Percentiles rank a stretch among this genome's conserved stretches.
These are phyloP conservation scores for Drosophila stalkeri DNA, from an alignment of 2,888 invertebrate genomes.

Conservation along the genomic window DNA sequence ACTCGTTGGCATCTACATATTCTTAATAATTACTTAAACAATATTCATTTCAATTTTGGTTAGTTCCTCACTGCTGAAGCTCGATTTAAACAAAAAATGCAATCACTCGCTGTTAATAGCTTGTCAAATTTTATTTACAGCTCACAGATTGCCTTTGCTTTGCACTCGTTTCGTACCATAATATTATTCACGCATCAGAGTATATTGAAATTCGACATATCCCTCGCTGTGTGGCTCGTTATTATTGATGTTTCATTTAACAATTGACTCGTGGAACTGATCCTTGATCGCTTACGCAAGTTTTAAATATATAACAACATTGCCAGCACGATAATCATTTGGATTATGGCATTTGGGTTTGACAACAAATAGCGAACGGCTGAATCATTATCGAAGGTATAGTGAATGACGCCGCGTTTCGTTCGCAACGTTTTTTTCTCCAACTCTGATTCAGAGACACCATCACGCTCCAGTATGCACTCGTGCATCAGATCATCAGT, in stretches of 20 bases:
- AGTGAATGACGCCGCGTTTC: slow-evolving; percentile 44
- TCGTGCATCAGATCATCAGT: slow-evolving; percentile 57
- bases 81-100: neutral
- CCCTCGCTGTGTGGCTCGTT: neutral
- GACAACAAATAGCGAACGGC: neutral
- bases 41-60: no score
- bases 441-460: neutral
- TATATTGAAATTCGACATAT: neutral
- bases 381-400: slow-evolving; percentile 33
- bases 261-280: neutral
- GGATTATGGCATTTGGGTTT: neutral
- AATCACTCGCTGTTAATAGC: neutral
- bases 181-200: neutral
- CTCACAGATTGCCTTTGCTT: neutral
- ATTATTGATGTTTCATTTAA: neutral
- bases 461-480: slow-evolving; percentile 37
- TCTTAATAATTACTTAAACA: no score
- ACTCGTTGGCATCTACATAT: no score
- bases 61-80: no score
- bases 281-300: neutral
- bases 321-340: neutral
- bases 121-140: neutral
- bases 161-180: neutral
- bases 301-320: neutral
- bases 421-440: slow-evolving; percentile 21